A percentile compares a stretch with the other conserved stretches of the same genome.
phyloP scores from a whole-genome alignment of 2,797 vertebrate species.

The Enoplosus armatus region DNA sequence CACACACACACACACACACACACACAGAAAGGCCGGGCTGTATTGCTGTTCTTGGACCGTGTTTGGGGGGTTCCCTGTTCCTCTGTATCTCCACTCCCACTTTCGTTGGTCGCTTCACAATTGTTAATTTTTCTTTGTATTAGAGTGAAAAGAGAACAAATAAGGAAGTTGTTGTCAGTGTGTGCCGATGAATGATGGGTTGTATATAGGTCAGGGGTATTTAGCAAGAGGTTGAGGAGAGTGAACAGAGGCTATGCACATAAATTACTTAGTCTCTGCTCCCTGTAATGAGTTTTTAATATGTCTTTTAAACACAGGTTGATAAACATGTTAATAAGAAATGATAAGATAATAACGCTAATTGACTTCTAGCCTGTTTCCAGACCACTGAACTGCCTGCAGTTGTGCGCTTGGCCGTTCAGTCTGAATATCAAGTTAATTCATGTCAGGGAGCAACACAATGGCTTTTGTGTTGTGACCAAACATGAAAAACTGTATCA shows the following conservation, averaged over 20 bases:
- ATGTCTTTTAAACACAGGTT: slow-evolving; percentile 72
- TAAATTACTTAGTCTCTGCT: slow-evolving; percentile 65
- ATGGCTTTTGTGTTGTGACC: slow-evolving; percentile 7
- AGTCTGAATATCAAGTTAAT: slow-evolving; percentile 37
- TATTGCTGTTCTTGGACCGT: slow-evolving; percentile 52
- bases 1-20: slow-evolving; percentile 21
- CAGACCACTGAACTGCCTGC: slow-evolving; percentile 30
- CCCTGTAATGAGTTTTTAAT: slow-evolving; percentile 75
- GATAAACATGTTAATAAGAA: slow-evolving; percentile 74
- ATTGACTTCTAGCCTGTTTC: slow-evolving; percentile 57
- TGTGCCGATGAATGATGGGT: slow-evolving; percentile 55
- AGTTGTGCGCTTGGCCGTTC: slow-evolving; percentile 22
- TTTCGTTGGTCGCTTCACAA: slow-evolving; percentile 30
- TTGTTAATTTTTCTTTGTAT: slow-evolving; percentile 30
- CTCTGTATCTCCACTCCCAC: slow-evolving; percentile 46
- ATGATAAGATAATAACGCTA: slow-evolving; percentile 68
- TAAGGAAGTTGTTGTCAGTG: slow-evolving; percentile 30
- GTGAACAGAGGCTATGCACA: slow-evolving; percentile 49
- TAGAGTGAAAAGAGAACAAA: slow-evolving; percentile 1
- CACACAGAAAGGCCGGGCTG: slow-evolving; percentile 18
- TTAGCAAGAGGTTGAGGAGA: slow-evolving; percentile 68
- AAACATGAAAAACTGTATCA: slow-evolving; percentile 8
- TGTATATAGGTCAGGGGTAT: slow-evolving; percentile 64
- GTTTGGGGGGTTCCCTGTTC: slow-evolving; percentile 58
- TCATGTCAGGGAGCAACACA: slow-evolving; percentile 36